These are phyloP conservation scores for Phenacoccus solenopsis DNA, from an alignment of 1,140 invertebrate species.

Conservation along the genomic window DNA sequence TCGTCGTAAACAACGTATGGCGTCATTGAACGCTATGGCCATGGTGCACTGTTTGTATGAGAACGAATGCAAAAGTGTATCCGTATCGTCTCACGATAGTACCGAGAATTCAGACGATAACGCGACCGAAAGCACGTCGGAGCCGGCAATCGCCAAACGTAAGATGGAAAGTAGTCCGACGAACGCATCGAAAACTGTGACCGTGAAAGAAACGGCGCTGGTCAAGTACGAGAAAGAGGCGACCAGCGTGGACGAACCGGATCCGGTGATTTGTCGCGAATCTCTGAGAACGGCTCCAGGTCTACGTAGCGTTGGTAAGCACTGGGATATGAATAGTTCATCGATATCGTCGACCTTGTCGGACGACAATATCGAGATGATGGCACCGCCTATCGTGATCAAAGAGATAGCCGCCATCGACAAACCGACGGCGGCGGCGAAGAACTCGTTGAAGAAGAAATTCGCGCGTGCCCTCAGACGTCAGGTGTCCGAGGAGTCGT, in stretches of 20 bases:
- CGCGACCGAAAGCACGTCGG: conserved; percentile 9
- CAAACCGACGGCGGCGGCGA: too few species aligned
- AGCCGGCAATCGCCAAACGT: neutral
- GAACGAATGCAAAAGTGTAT: conserved; percentile 49
- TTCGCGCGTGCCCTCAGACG: conserved; percentile 31
- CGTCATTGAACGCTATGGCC: conserved; percentile 76
- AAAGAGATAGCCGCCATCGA: conserved; percentile 22
- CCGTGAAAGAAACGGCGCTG: conserved; percentile 27
- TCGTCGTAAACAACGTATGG: conserved; percentile 55
- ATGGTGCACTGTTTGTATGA: conserved; percentile 85
- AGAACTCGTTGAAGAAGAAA: conserved; percentile 24
- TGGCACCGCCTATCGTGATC: neutral
- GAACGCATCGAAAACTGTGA: neutral
- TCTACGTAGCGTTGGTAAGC: conserved; percentile 59
- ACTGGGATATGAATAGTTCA: conserved; percentile 57
- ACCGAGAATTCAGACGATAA: conserved; percentile 11
- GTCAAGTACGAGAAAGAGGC: conserved; percentile 28
- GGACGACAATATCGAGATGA: neutral
- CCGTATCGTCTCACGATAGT: conserved; percentile 18
- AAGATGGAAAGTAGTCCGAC: neutral
- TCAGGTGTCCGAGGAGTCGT: conserved; percentile 16
- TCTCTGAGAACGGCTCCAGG: conserved; percentile 55
- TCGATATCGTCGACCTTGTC: conserved; percentile 4
- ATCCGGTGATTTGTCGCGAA: conserved; percentile 32
- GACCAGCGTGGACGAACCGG: neutral